Evolutionary conservation across 2,888 invertebrate species (phyloP).

Genomic region (Ethmia dodecea): DNA sequence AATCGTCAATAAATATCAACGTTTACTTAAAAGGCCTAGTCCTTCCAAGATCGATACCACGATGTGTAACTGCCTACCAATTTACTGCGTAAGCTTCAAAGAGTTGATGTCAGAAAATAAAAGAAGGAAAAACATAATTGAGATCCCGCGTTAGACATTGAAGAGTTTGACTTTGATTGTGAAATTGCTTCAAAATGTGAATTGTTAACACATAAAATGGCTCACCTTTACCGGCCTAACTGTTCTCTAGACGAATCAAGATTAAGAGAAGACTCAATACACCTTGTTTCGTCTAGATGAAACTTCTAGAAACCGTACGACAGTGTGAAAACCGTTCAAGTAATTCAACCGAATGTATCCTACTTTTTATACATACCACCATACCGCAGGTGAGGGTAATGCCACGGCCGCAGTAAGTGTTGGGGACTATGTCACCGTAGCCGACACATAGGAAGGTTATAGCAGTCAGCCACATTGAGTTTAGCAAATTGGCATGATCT

Average conservation of each 20-base stretch:
- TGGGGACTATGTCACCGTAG: slow-evolving; percentile 99
- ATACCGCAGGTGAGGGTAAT: slow-evolving; percentile 99
- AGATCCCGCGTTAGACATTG: slow-evolving; percentile 31
- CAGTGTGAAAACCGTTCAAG: slow-evolving; percentile 26
- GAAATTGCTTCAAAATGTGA: slow-evolving; percentile 52
- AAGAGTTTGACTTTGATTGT: slow-evolving; percentile 77
- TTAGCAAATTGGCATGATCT: slow-evolving; percentile 98
- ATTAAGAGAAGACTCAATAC: slow-evolving; percentile 14
- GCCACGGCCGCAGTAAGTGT: slow-evolving; percentile 99
- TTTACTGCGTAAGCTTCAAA: slow-evolving; percentile 23
- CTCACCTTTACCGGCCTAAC: slow-evolving; percentile 71
- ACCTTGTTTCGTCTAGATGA: slow-evolving; percentile 54
- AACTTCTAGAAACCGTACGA: slow-evolving; percentile 28
- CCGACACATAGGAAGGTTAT: slow-evolving; percentile 99
- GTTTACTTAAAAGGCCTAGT: slow-evolving; percentile 47
- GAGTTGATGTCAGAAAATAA: slow-evolving; percentile 26
- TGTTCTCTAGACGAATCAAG: slow-evolving; percentile 56
- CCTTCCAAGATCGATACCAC: slow-evolving; percentile 15
- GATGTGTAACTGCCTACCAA: slow-evolving; percentile 23
- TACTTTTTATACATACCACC: slow-evolving; percentile 90
- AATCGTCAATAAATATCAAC: slow-evolving; percentile 70
- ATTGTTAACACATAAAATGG: slow-evolving; percentile 72
- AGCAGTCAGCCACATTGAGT: slow-evolving; percentile 99
- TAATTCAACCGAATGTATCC: slow-evolving; percentile 51
- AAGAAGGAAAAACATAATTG: slow-evolving; percentile 35